These are phyloP conservation scores for Drosophila sechellia DNA, from an alignment of 1,140 invertebrate genomes.

Conservation along the genomic window DNA sequence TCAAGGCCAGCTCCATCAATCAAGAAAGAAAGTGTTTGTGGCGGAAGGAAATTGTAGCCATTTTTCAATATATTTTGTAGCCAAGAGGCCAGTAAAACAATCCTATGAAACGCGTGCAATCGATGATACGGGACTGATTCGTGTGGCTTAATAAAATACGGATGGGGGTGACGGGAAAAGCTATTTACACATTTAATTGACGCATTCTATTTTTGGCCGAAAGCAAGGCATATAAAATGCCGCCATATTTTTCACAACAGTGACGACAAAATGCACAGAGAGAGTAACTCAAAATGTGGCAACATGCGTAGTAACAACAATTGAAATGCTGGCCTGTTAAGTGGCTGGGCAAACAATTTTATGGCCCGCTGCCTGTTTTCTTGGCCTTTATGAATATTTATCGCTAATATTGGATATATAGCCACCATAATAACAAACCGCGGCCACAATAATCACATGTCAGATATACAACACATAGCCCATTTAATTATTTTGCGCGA, in stretches of 20 bases:
- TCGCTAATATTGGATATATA: conserved; percentile 62
- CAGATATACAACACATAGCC: conserved; percentile 17
- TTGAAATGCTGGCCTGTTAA: conserved; percentile 45
- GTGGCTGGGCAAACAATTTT: conserved; percentile 65
- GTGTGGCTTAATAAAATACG: conserved; percentile 6
- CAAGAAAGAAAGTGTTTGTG: conserved; percentile 50
- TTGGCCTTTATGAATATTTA: conserved; percentile 70
- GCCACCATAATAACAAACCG: conserved; percentile 43
- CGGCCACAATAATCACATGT: conserved; percentile 57
- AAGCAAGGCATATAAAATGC: conserved; percentile 56
- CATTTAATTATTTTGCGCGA: conserved; percentile 61
- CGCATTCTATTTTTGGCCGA: conserved; percentile 65
- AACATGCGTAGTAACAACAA: conserved; percentile 51
- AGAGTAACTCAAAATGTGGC: conserved; percentile 42
- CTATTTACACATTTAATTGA: conserved; percentile 72
- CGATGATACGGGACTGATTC: neutral
- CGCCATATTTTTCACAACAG: conserved; percentile 30
- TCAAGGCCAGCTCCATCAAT: conserved; percentile 43
- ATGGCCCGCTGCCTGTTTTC: conserved; percentile 51
- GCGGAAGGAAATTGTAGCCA: conserved; percentile 30
- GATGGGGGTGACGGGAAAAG: conserved; percentile 10
- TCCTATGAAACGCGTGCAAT: neutral
- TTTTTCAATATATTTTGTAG: conserved; percentile 24
- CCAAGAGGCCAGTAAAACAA: neutral
- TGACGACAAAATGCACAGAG: conserved; percentile 22